Evolutionary conservation across 2,113 vertebrate species (phyloP).

Genomic region (human): GRCh38 chr3:52226001-52226500

Average conservation of each 20-base stretch:
- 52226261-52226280: not conserved
- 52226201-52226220: not conserved
- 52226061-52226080: rapidly evolving
- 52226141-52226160: not conserved
- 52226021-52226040: not conserved
- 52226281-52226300: not conserved
- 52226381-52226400: not conserved
- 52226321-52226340: not conserved
- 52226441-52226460: too few species aligned
- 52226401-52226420: not conserved
- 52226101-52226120: not conserved
- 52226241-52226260: not conserved
- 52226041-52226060: not conserved
- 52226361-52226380: not conserved
- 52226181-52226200: not conserved
- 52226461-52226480: rapidly evolving
- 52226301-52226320: not conserved
- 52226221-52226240: not conserved
- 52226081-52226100: not conserved
- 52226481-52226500: not conserved
- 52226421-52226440: not conserved
- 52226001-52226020: not conserved
- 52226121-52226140: not conserved
- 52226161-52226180: not conserved
- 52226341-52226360: not conserved